phyloP scores from a whole-genome alignment of 2,888 invertebrate species.

The Abscondita cerata region DNA sequence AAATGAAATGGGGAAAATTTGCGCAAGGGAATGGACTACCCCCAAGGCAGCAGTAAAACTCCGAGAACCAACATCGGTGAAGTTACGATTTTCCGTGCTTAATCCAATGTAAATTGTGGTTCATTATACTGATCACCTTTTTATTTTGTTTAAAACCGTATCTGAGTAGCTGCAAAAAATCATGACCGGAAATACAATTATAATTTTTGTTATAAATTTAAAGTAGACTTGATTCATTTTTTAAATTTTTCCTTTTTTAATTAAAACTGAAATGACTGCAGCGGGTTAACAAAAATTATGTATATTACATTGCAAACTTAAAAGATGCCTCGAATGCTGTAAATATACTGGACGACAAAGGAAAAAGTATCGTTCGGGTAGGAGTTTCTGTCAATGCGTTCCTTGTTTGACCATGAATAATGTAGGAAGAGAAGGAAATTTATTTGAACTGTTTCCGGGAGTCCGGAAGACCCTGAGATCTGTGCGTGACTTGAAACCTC shows the following conservation, averaged over 20 bases:
- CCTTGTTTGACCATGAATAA: conserved; percentile 33
- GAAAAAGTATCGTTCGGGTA: conserved; percentile 18
- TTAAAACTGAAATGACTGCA: no score
- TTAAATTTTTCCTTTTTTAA: no score
- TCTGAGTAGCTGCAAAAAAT: conserved; percentile 20
- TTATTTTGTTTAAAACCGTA: conserved; percentile 27
- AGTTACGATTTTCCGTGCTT: conserved; percentile 32
- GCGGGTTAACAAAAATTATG: no score
- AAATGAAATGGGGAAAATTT: conserved; percentile 14
- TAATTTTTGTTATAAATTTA: no score
- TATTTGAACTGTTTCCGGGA: conserved; percentile 32
- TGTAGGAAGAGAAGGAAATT: conserved; percentile 27
- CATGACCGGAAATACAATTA: conserved; percentile 5
- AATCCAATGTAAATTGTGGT: conserved; percentile 34
- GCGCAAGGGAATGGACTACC: conserved; percentile 23
- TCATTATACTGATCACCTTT: conserved; percentile 35
- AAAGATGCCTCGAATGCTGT: conserved; percentile 15
- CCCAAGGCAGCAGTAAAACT: conserved; percentile 32
- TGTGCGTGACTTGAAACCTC: conserved; percentile 23
- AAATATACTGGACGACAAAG: conserved; percentile 26
- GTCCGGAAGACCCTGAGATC: conserved; percentile 26
- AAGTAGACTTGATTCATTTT: no score
- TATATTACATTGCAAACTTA: no score
- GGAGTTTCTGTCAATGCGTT: conserved; percentile 29
- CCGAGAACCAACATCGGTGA: conserved; percentile 25